Evolutionary conservation across 2,888 invertebrate genomes (phyloP), one percentile per base, ranked within the genome.

Genomic region (Drosophila yooni): DNA sequence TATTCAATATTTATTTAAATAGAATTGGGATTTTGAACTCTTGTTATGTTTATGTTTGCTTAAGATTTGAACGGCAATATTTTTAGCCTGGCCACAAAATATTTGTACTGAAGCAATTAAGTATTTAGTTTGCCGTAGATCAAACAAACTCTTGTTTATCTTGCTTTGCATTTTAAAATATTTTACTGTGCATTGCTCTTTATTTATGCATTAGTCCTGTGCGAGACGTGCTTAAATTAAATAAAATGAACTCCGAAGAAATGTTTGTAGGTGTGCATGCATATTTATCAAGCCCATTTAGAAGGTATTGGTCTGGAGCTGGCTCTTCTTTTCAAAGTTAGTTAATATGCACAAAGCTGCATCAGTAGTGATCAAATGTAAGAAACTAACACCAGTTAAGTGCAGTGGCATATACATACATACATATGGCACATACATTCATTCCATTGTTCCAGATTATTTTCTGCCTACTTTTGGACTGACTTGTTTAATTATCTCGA

Each of bases 401-500:
- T 13, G 25, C 31, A 48, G 50, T 51, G 15, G 29, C 2, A 11
- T 13, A 11, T 27, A 38, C 4, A 54, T 18, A 33, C 33, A 27
- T 3, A 43, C 38, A 33, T 31, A 10, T 10, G 31, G 3, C 10
- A 31, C 10, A 10, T 33, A 33, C 31, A 31, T 10, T 31, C 31
- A 31, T 31, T 31, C 7, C 56, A 50, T 64, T 53, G 31, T 62
- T 31, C 33, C 27, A 52, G 46, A 50, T 53, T 62, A 50, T 66
- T 21, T 52, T 51, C 63, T 64, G 63, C 68, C 65, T 71, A 64
- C 64, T 75, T 78, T 33, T 68, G 18, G 57, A 67, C 36, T 40
- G 48, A 33, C 10, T 18, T 33, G 36, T 48, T 68, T 67, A 54
- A 60, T 61, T 57, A 34, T 48, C 43, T 29, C 34, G 38, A 46